A percentile compares a stretch with the other conserved stretches of the same genome.
These are phyloP conservation scores for Pseudococcus longispinus DNA, from an alignment of 2,888 invertebrate genomes.

Conservation along the genomic window DNA sequence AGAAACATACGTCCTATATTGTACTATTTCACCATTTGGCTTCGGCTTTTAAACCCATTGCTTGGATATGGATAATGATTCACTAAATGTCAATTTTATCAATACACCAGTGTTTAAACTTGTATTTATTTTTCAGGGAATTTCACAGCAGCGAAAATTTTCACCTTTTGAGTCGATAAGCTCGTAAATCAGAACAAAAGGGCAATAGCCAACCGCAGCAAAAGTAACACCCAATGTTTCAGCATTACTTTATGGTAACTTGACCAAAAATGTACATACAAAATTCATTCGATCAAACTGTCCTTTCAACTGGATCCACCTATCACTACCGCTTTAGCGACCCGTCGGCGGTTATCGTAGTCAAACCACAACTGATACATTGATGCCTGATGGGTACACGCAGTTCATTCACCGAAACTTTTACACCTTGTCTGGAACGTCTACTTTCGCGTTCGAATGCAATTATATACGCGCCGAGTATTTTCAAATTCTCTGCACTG, in stretches of 20 bases:
- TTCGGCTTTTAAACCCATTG: background rate
- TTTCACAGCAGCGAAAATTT: background rate
- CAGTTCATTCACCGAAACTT: constrained; percentile 40
- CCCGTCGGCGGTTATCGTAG: background rate
- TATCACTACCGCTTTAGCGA: background rate
- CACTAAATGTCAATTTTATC: background rate
- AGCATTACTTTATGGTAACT: background rate
- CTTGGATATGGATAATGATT: background rate
- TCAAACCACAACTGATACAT: background rate
- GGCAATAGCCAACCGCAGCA: too few species aligned
- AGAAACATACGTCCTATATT: too few species aligned
- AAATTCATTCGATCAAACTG: too few species aligned
- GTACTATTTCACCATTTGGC: too few species aligned
- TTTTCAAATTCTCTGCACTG: background rate
- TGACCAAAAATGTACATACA: too few species aligned
- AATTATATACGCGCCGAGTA: background rate
- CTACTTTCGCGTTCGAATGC: constrained; percentile 30
- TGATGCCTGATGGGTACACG: background rate
- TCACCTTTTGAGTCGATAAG: background rate
- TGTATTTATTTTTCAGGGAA: background rate
- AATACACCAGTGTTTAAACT: background rate
- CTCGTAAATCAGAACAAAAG: background rate
- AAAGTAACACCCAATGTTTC: background rate
- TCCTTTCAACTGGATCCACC: too few species aligned
- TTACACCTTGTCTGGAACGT: background rate